phyloP scores from a whole-genome alignment of 2,113 vertebrate species.

The Macroglossus sobrinus region DNA sequence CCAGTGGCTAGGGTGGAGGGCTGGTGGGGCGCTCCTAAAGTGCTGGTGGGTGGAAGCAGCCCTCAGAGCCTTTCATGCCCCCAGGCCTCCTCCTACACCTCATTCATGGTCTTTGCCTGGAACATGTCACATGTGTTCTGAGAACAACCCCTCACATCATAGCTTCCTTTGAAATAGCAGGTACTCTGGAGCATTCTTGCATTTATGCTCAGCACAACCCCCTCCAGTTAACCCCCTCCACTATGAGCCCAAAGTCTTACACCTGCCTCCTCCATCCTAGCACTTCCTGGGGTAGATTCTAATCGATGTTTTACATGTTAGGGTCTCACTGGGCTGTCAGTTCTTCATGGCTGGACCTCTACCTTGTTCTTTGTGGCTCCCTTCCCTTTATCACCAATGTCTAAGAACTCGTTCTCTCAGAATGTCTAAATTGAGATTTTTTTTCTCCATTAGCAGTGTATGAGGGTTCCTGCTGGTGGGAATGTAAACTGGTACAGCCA shows the following conservation, averaged over 20 bases:
- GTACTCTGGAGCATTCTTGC: background rate
- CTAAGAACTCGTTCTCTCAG: background rate
- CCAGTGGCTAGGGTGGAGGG: too few relatives aligned
- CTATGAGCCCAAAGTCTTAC: fast-evolving
- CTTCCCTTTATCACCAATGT: background rate
- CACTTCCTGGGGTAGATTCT: background rate
- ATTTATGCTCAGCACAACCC: background rate
- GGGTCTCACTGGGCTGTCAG: background rate
- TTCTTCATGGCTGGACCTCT: background rate
- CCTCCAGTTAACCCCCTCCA: background rate
- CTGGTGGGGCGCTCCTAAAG: background rate
- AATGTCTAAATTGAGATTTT: background rate
- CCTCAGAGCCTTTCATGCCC: background rate
- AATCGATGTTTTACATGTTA: background rate
- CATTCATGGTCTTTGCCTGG: background rate
- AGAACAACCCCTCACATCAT: background rate
- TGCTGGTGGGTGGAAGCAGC: background rate
- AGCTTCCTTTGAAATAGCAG: background rate
- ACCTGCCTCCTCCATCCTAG: background rate
- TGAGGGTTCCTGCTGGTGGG: too few relatives aligned
- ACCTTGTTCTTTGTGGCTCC: background rate
- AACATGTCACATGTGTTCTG: background rate
- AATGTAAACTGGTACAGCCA: too few relatives aligned
- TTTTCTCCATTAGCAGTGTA: too few relatives aligned
- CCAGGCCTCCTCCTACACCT: background rate